Base-by-base conservation (phyloP, 23 tunicate species). In the Trididemnum miniatum region DNA sequence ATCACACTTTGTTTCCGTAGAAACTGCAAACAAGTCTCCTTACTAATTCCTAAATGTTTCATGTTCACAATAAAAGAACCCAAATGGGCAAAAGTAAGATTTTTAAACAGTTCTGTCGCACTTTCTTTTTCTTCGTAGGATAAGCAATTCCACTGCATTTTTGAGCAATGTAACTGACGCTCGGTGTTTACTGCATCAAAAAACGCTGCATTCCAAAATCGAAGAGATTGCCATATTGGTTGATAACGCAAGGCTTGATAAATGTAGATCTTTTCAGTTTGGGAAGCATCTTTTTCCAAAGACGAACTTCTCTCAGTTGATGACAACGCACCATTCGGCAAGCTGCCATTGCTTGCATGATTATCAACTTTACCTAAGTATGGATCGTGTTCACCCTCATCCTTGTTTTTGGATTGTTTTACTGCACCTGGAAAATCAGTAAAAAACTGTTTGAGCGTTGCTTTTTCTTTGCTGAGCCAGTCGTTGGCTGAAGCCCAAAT, bases 201-300 rank as follows among this genome's bases (percentile, higher is more conserved):
- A 65, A 92, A 92, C 24, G 97, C 97, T 24, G 97, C 97, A 78
- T 87, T 87, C 97, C 97, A 92, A 87, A 92, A 92, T 18, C 97
- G 82, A 31, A 87, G 44, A 33, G 97, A 92, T 71, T 83, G 84
- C 97, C 97, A 92, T 33, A 92, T 92, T 24, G 73, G 20, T 71
- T 92, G 97, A 33, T 83, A 69, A 34, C 80, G 69, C 15, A 92
- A 40, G 28, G 81, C 85, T 32, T 87, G 88, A 51, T 92, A 86
- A 32, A 92, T 54, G 63, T 72, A 92, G 24, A 87, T 76, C 73
- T 64, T 80, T 69, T 69, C 51, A 3, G 75, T 7, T 33, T 31
- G 31, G 5, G 12, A 38, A 31, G 32, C n/a, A 33, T 67, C 75
- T 26, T 2, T 34, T 36, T 31, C 35, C 4, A 62, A 20, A 12